phyloP scores from a whole-genome alignment of 2,113 vertebrate genomes.

The Dinomys branickii region DNA sequence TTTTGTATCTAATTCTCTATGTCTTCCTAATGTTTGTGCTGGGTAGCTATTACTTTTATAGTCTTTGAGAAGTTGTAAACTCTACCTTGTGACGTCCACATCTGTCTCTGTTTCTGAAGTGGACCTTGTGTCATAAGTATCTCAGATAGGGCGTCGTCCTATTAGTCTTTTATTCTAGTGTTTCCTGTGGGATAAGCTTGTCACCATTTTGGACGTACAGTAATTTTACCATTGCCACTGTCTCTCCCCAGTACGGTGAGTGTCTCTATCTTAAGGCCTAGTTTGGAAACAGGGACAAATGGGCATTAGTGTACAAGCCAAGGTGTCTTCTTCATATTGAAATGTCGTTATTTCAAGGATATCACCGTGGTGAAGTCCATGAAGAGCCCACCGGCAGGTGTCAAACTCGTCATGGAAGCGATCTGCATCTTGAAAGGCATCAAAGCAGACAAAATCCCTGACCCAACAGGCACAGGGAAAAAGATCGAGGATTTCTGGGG shows the following conservation, averaged over 20 bases:
- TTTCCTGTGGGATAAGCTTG: background rate
- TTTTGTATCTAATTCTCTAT: background rate
- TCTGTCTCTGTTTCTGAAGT: background rate
- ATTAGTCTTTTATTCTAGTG: background rate
- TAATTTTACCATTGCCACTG: background rate
- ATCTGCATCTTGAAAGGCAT: slow-evolving; percentile 96
- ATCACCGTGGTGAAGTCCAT: slow-evolving; percentile 96
- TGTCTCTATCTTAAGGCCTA: background rate
- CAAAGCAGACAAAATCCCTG: slow-evolving; percentile 92
- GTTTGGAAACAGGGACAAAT: slow-evolving; percentile 11
- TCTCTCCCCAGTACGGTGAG: background rate
- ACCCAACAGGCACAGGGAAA: slow-evolving; percentile 91
- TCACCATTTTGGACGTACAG: background rate
- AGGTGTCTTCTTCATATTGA: background rate
- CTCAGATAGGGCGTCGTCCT: background rate
- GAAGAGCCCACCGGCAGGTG: slow-evolving; percentile 93
- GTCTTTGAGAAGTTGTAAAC: background rate
- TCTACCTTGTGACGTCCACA: background rate
- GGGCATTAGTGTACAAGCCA: background rate
- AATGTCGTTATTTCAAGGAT: slow-evolving; percentile 86
- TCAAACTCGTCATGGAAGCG: slow-evolving; percentile 96
- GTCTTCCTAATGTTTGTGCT: background rate
- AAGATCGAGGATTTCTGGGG: slow-evolving; percentile 96
- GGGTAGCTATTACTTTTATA: background rate
- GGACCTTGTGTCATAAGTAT: background rate